Evolutionary conservation across 2,797 vertebrate species (phyloP), one percentile per base, ranked within the genome.

Genomic region (Acanthurus leucopareius): DNA sequence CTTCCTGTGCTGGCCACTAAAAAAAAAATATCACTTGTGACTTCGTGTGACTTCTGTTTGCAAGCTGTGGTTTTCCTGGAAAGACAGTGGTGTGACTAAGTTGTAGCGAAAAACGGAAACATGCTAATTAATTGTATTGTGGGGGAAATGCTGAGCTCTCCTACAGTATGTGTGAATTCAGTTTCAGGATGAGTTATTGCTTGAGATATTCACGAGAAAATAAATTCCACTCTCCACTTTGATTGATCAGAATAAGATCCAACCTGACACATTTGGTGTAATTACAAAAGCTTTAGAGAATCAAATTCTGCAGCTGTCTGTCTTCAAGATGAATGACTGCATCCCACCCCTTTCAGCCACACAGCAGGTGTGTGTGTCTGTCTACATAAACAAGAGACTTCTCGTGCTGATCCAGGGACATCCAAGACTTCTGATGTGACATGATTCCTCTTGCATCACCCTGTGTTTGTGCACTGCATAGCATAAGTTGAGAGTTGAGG

Each of bases 21-120:
- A 20, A 8, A 4, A 16, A 60, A 47, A 32, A 5, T 32, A 32
- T 32, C 56, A 70, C 53, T 10, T 44, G 22, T 15, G 35, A 25
- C 35, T 69, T 47, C 80, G 62, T 20, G 61, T 80, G 70, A 79
- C 47, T 11, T 42, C 11, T 80, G 45, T 66, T 69, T 44, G 38
- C 9, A 20, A 20, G 62, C 11, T 20, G 20, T 51, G 52, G 2
- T 57, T 65, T 75, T 68, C 57, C 20, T 66, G 15, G 28, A 68
- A 77, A 67, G 40, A 63, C 10, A 5, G 1, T 22, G 59, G 28
- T 19, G n/a, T 69, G 48, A 62, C 45, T n/a, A 20, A 56, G 44
- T 20, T 19, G 5, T 19, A 5, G 19, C 42, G 11, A 48, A 28
- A 52, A 53, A 68, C 14, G 32, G 0, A 28, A 56, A 38, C 5